Conservation (phyloP, 2,113 vertebrate species). For the Strix uralensis region DNA sequence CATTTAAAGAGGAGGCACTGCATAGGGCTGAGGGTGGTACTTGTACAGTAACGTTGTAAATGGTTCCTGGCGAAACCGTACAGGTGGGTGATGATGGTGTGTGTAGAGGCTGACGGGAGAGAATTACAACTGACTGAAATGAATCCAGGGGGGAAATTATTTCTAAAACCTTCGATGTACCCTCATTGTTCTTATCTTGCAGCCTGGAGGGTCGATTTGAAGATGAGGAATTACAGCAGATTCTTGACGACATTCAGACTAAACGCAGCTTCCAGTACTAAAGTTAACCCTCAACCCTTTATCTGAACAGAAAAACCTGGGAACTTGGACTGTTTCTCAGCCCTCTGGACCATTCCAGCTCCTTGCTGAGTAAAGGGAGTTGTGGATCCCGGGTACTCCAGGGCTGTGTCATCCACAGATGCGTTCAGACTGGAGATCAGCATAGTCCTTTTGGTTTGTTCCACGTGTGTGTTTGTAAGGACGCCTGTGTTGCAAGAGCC, state of each 20-base stretch:
- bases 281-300: neutral
- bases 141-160: neutral
- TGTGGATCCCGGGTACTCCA: neutral
- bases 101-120: neutral
- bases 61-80: neutral
- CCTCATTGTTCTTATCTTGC: neutral
- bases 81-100: neutral
- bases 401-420: neutral
- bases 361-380: rapidly evolving
- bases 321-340: neutral
- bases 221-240: slow-evolving; percentile 96
- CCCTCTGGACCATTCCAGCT: neutral
- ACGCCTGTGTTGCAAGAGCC: neutral
- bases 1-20: neutral
- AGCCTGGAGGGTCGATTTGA: slow-evolving; percentile 96
- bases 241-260: slow-evolving; percentile 97
- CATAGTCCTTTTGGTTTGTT: neutral
- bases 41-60: neutral
- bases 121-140: neutral
- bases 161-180: neutral
- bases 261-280: slow-evolving; percentile 97
- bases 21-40: neutral
- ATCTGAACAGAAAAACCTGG: neutral
- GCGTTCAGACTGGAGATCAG: neutral
- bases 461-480: neutral